Conservation (phyloP, 92 coral and sea anemone species). For the Palythoa heliodiscus region DNA sequence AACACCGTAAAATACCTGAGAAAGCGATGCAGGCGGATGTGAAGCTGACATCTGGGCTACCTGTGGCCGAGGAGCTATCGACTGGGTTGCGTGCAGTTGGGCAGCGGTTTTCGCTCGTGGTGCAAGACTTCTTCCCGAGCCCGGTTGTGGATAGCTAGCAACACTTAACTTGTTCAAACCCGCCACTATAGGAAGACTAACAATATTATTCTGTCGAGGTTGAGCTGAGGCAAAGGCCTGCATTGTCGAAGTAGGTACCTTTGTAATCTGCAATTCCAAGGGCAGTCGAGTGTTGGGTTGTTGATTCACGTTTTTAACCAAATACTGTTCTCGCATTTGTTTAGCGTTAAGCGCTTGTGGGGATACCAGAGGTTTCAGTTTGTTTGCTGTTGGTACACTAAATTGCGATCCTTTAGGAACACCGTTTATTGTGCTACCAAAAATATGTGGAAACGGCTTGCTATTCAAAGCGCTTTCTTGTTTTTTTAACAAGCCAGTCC, state of each 20-base stretch:
- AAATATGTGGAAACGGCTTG: not conserved
- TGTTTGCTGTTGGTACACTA: not conserved
- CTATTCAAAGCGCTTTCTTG: not conserved
- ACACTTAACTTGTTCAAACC: not conserved
- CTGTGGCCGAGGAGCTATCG: not conserved
- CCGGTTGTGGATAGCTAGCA: not conserved
- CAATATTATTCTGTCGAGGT: not conserved
- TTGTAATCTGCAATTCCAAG: not conserved
- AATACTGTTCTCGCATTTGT: slow-evolving; percentile 1
- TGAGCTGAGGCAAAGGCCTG: slow-evolving; percentile 34
- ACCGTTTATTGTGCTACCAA: not conserved
- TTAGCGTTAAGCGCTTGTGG: not conserved
- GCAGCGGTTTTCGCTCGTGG: not conserved
- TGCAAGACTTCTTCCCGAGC: not conserved
- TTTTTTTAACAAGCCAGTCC: not conserved
- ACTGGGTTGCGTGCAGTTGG: slow-evolving; percentile 21
- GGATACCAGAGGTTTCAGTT: not conserved
- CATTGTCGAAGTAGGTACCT: slow-evolving; percentile 24
- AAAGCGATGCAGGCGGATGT: not conserved
- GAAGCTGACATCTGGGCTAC: not conserved
- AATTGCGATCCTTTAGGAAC: not conserved
- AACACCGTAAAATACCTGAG: slow-evolving; percentile 37
- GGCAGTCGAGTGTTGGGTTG: not conserved
- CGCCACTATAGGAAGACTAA: not conserved
- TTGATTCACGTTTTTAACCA: not conserved